Evolutionary conservation across 1,140 invertebrate genomes (phyloP).

Genomic region (Cataglyphis hispanica): DNA sequence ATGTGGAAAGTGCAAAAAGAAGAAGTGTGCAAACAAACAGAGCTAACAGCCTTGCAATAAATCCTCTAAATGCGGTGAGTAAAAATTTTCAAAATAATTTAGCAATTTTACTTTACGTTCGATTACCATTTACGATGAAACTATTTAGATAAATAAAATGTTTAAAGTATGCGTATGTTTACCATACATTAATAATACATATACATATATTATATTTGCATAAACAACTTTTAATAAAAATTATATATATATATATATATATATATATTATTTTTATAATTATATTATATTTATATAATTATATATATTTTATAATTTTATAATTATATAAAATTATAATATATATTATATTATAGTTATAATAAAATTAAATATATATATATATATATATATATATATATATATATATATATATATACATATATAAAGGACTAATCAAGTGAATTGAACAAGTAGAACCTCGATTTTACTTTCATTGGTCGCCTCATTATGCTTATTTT

Average conservation of each 20-base stretch:
- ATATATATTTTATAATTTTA: not conserved
- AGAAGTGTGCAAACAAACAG: conserved; percentile 87
- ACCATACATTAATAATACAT: not conserved
- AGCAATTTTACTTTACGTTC: not conserved
- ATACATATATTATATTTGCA: not conserved
- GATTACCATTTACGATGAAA: not conserved
- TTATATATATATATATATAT: not conserved
- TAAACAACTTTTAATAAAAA: not conserved
- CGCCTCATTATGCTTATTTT: not conserved
- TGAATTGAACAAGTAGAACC: not conserved
- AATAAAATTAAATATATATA: not conserved
- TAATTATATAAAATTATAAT: too few relatives aligned
- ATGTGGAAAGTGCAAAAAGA: conserved; percentile 90
- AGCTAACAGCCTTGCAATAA: conserved; percentile 56
- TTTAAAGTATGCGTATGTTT: not conserved
- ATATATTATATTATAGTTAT: too few relatives aligned
- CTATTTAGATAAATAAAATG: not conserved
- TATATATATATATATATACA: not conserved
- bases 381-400: not conserved
- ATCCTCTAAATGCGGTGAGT: conserved; percentile 51
- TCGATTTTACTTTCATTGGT: conserved; percentile 14
- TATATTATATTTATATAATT: not conserved
- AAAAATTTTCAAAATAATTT: not conserved
- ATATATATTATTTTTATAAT: not conserved
- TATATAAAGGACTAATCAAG: not conserved